Evolutionary conservation across 2,888 invertebrate genomes (phyloP).

Genomic region (Drepana falcataria): DNA sequence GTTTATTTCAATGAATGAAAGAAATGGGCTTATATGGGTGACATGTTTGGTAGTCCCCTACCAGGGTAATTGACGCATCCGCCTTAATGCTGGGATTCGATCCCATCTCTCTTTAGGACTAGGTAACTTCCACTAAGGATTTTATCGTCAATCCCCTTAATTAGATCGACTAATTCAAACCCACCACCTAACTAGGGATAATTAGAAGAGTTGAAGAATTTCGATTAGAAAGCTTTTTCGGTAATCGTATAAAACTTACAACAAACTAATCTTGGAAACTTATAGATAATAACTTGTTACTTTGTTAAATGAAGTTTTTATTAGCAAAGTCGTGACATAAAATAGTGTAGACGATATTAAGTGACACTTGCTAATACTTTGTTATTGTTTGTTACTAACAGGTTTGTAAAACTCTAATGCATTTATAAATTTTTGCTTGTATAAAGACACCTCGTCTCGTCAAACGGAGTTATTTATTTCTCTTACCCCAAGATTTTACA

Average conservation of each 20-base stretch:
- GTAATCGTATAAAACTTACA: neutral
- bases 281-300: neutral
- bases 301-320: neutral
- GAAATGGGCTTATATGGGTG: slow-evolving; percentile 3
- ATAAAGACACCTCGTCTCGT: too few relatives aligned
- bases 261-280: neutral
- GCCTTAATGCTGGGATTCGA: slow-evolving; percentile 13
- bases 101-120: slow-evolving; percentile 17
- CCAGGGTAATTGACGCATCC: slow-evolving; percentile 23
- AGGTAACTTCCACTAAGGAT: neutral
- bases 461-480: too few relatives aligned
- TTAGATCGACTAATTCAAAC: neutral
- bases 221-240: neutral
- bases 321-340: neutral
- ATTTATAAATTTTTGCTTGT: too few relatives aligned
- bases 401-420: too few relatives aligned
- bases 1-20: too few relatives aligned
- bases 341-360: neutral
- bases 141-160: slow-evolving; percentile 1
- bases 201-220: neutral
- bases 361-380: neutral
- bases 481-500: too few relatives aligned
- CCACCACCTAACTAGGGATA: neutral
- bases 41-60: slow-evolving; percentile 9
- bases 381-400: neutral